phyloP scores from a whole-genome alignment of 2,797 vertebrate species.

The Champsocephalus gunnari region DNA sequence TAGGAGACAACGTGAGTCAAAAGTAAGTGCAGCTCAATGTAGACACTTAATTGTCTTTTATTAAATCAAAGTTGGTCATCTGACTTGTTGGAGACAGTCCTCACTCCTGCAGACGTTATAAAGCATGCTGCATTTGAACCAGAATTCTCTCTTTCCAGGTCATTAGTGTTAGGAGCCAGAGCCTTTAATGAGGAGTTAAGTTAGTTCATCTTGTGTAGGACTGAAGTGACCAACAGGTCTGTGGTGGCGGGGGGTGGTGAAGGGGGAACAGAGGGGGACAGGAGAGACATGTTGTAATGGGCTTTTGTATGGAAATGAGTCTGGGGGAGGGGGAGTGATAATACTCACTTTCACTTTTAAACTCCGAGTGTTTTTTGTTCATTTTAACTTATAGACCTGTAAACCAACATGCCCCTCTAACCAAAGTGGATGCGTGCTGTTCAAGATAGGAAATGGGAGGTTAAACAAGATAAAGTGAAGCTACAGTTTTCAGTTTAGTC shows the following conservation, averaged over 20 bases:
- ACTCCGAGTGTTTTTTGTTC: not conserved
- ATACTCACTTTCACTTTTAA: slow-evolving; percentile 41
- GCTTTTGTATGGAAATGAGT: slow-evolving; percentile 60
- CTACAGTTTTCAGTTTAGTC: not conserved
- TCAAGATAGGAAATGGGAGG: too few relatives aligned
- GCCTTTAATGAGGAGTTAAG: slow-evolving; percentile 18
- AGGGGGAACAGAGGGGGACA: slow-evolving; percentile 67
- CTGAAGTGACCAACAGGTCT: slow-evolving; percentile 52
- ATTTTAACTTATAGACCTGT: not conserved
- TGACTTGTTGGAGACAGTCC: not conserved
- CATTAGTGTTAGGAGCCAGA: not conserved
- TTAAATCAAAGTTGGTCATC: slow-evolving; percentile 5
- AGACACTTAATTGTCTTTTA: not conserved
- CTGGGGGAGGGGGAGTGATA: not conserved
- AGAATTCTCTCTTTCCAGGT: not conserved
- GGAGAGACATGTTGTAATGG: slow-evolving; percentile 42
- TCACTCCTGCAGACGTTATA: not conserved
- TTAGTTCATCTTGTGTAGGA: slow-evolving; percentile 29
- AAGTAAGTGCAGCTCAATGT: not conserved
- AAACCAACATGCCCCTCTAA: too few relatives aligned
- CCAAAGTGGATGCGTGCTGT: too few relatives aligned
- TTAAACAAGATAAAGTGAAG: too few relatives aligned
- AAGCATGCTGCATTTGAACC: not conserved
- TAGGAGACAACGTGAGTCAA: rapidly evolving
- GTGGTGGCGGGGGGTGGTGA: slow-evolving; percentile 22